A percentile compares a stretch with the other conserved stretches of the same genome.
Evolutionary conservation across 2,888 invertebrate species (phyloP).

Genomic region (Drosophila borealis): DNA sequence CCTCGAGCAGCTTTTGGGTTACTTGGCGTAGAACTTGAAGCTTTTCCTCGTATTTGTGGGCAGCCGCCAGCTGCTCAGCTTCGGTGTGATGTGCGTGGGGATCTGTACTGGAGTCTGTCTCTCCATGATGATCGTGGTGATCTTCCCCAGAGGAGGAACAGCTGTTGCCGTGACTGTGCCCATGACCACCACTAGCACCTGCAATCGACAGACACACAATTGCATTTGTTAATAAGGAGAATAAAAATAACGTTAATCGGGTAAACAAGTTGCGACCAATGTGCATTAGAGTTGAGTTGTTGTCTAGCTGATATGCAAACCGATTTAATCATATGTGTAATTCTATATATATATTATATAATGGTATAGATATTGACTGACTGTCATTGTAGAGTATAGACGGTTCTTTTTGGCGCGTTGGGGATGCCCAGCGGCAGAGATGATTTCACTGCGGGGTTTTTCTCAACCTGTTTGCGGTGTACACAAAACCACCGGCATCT

Average conservation of each 20-base stretch:
- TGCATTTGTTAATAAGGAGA: slow-evolving; percentile 3
- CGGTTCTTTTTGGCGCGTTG: slow-evolving; percentile 22
- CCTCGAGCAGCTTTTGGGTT: slow-evolving; percentile 62
- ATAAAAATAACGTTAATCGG: not conserved
- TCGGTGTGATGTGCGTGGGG: slow-evolving; percentile 46
- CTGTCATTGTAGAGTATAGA: not conserved
- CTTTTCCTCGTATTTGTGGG: slow-evolving; percentile 67
- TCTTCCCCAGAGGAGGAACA: slow-evolving; percentile 22
- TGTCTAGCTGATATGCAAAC: not conserved
- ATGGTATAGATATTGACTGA: not conserved
- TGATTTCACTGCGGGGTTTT: slow-evolving; percentile 38
- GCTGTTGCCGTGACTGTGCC: slow-evolving; percentile 65
- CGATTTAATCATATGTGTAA: not conserved
- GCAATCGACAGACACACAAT: slow-evolving; percentile 1
- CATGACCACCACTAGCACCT: slow-evolving; percentile 68
- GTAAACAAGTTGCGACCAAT: slow-evolving; percentile 1
- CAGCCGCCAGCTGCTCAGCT: slow-evolving; percentile 51
- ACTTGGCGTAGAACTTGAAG: slow-evolving; percentile 66
- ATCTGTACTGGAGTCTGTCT: slow-evolving; percentile 29
- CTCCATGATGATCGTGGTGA: slow-evolving; percentile 35
- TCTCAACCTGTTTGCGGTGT: slow-evolving; percentile 22
- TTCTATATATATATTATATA: not conserved
- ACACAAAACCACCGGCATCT: slow-evolving; percentile 18
- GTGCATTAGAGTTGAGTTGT: not conserved
- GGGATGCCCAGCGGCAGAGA: slow-evolving; percentile 28